Evolutionary conservation across 2,797 vertebrate genomes (phyloP), one percentile per base, ranked within the genome.

Genomic region (Cuculus canorus): DNA sequence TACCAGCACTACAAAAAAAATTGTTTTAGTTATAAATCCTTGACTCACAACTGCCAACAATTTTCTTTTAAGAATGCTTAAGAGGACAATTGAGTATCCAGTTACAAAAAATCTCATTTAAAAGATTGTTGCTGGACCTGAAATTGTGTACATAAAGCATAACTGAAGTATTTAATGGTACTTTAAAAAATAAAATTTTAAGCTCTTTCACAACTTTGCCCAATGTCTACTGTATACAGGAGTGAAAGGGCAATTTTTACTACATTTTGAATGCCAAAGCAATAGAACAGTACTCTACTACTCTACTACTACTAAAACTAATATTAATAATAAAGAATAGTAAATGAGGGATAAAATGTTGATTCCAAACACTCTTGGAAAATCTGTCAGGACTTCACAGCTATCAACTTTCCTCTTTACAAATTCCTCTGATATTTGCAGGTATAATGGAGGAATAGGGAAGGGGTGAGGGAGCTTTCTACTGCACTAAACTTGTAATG

Each of bases 301-400:
- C 39, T n/a, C n/a, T n/a, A n/a, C n/a, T n/a, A n/a, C n/a, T 45
- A 45, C 17, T 45, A 45, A 17, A 39, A 43, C 10, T 43, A 43
- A 43, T 43, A 18, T 18, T 45, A 45, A 17, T 45, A 45, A 45
- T 45, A 18, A 45, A 45, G 18, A 17, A 63, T 24, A 84, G 43
- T 66, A 95, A 95, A 87, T 66, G 35, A 96, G 71, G 59, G 70
- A 95, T 90, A 65, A 95, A 91, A 95, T 88, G 33, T 78, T 88
- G 71, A 83, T 90, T 91, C 39, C 57, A 87, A 91, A 85, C 47
- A 92, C 57, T 41, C 47, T 47, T 82, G 85, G 78, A 96, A 96
- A 96, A 73, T 45, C 65, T 75, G 35, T 81, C 48, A 83, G 85
- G 91, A 60, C 9, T 95, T 96, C 33, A 65, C 24, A 85, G 11